Base-by-base conservation (phyloP, 2,113 vertebrate genomes). In the Pipa parva region DNA sequence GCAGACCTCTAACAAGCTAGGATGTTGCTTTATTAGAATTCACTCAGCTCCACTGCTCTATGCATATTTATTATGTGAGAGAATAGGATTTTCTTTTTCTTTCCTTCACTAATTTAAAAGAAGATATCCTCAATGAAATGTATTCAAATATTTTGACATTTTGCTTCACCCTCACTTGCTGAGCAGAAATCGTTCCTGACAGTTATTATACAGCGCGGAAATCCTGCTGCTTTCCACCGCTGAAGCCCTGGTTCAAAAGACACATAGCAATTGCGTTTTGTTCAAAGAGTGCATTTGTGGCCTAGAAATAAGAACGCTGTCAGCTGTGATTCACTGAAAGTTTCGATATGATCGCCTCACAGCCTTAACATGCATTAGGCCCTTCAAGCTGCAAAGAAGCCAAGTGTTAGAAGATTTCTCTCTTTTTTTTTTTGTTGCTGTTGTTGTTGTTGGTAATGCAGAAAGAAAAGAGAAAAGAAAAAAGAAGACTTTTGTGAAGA, bases 111-210 rank as follows among this genome's bases (percentile, higher is more conserved):
- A 90, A 90, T 90, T 90, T 91, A 91, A 89, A 89, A 89, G 88
- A 90, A 90, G 88, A 90, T 93, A 91, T 90, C 91, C 90, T 91
- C 91, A 88, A 89, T 90, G 88, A 92, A 96, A 95, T 92, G 90
- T 93, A 97, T 96, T 96, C 93, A 95, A 95, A 95, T 96, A 96
- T 97, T 97, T 95, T 95, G 93, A 96, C 94, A 96, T 95, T 94
- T 94, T 87, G 88, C 90, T 92, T 95, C 92, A 92, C 92, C n/a
- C 93, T 95, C 93, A 94, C 93, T 95, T 95, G 89, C 91, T 88
- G 91, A 95, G 93, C 90, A 94, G 92, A 95, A 95, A 96, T 96
- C 93, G 93, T 95, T 94, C 94, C 92, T 95, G 94, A 96, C 95
- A 97, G 93, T 91, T 90, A 91, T 91, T 91, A 93, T 93, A 94